Evolutionary conservation across 2,888 invertebrate genomes (phyloP).

Genomic region (Leptogaster cylindrica): DNA sequence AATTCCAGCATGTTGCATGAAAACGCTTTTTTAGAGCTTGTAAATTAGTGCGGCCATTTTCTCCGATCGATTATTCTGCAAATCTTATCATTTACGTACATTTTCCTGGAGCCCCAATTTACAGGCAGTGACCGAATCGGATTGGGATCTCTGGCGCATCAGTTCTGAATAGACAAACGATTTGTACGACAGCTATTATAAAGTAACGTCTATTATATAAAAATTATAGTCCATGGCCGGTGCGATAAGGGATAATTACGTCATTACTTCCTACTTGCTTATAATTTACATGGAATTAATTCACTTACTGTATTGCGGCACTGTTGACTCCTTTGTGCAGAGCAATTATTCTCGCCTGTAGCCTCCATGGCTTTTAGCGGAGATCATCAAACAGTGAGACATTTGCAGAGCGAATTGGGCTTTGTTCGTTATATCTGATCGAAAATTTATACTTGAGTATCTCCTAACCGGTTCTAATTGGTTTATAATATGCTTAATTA

Average conservation of each 20-base stretch:
- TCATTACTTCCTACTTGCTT: conserved; percentile 3
- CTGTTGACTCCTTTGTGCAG: neutral
- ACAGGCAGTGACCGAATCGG: too few relatives aligned
- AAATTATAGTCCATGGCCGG: neutral
- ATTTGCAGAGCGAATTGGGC: neutral
- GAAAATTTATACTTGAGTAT: neutral
- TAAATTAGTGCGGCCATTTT: too few relatives aligned
- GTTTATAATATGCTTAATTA: conserved; percentile 7
- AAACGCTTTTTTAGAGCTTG: too few relatives aligned
- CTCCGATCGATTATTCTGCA: too few relatives aligned
- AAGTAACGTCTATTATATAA: neutral
- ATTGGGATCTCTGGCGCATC: too few relatives aligned
- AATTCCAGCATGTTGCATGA: too few relatives aligned
- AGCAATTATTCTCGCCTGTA: neutral
- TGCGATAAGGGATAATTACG: conserved; percentile 5
- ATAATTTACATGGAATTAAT: conserved; percentile 4
- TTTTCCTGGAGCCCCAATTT: too few relatives aligned
- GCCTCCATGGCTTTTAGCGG: neutral
- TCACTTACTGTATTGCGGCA: neutral
- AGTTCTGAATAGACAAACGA: too few relatives aligned
- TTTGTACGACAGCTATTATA: too few relatives aligned
- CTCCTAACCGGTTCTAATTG: neutral
- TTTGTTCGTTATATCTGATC: conserved; percentile 1
- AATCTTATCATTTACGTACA: too few relatives aligned
- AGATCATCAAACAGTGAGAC: neutral